A percentile compares a stretch with the other conserved stretches of the same genome.
phyloP scores from a whole-genome alignment of 2,797 vertebrate species.

The Masticophis lateralis region DNA sequence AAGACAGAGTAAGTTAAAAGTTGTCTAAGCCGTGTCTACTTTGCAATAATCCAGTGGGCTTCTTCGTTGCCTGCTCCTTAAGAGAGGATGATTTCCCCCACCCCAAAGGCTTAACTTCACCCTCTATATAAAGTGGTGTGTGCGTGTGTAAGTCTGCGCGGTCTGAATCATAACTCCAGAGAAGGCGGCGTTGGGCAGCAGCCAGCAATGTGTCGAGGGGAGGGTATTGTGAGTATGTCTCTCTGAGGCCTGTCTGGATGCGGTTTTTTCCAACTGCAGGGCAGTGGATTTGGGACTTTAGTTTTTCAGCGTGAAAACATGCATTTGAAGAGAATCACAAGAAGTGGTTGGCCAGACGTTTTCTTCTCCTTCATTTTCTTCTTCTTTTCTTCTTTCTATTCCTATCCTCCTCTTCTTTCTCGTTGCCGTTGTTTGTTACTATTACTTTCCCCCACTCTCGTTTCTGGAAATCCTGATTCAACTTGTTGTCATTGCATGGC shows the following conservation, averaged over 20 bases:
- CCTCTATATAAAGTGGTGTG: neutral
- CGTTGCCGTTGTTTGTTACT: neutral
- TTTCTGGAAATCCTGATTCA: neutral
- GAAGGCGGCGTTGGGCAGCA: slow-evolving; percentile 13
- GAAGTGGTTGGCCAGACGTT: neutral
- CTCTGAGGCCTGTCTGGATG: neutral
- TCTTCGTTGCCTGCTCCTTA: neutral
- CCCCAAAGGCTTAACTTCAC: neutral
- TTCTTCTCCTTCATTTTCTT: neutral
- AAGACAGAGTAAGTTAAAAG: neutral
- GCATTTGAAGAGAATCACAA: neutral
- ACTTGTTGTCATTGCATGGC: neutral
- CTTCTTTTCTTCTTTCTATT: neutral
- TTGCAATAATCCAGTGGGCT: too few relatives aligned
- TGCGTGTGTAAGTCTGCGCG: neutral
- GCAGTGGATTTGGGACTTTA: neutral
- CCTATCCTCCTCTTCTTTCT: neutral
- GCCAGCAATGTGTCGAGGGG: neutral
- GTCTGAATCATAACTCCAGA: slow-evolving; percentile 17
- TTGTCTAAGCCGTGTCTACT: neutral
- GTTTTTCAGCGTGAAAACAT: neutral
- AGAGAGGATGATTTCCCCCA: neutral
- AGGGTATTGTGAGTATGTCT: neutral
- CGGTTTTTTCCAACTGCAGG: neutral
- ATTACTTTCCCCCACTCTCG: neutral